These are phyloP conservation scores for Ditula angustiorana DNA, from an alignment of 2,888 invertebrate genomes.

Conservation along the genomic window DNA sequence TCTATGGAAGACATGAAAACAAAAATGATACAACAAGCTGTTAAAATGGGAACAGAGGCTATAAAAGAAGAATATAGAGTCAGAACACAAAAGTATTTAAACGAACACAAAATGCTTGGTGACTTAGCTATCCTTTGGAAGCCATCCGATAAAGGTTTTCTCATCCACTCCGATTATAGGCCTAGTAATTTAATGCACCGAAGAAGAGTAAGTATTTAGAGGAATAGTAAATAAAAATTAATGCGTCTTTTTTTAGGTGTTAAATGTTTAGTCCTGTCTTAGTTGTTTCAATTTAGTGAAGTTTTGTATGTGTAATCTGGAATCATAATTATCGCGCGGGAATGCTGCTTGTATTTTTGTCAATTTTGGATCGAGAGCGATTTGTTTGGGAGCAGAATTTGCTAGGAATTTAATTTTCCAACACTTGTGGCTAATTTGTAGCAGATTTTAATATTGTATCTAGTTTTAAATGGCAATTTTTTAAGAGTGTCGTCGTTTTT, in stretches of 20 bases:
- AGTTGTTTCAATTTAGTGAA: neutral
- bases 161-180: slow-evolving; percentile 59
- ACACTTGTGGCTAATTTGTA: no score
- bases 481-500: no score
- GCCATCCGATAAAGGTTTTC: slow-evolving; percentile 49
- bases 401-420: no score
- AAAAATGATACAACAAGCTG: neutral
- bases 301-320: no score
- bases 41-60: slow-evolving; percentile 15
- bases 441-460: no score
- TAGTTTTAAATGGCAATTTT: no score
- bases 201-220: slow-evolving; percentile 42
- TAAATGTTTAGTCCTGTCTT: neutral
- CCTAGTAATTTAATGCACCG: slow-evolving; percentile 55
- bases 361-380: no score
- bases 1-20: neutral
- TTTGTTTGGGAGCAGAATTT: no score
- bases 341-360: no score
- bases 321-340: no score
- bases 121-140: slow-evolving; percentile 10
- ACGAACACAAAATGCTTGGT: slow-evolving; percentile 1
- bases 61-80: slow-evolving; percentile 49
- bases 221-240: neutral
- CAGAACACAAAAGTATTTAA: slow-evolving; percentile 46
- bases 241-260: neutral